Percentiles rank a stretch among this genome's conserved stretches.
Conservation (phyloP, 2,888 invertebrate genomes). For the Formica aserva region DNA sequence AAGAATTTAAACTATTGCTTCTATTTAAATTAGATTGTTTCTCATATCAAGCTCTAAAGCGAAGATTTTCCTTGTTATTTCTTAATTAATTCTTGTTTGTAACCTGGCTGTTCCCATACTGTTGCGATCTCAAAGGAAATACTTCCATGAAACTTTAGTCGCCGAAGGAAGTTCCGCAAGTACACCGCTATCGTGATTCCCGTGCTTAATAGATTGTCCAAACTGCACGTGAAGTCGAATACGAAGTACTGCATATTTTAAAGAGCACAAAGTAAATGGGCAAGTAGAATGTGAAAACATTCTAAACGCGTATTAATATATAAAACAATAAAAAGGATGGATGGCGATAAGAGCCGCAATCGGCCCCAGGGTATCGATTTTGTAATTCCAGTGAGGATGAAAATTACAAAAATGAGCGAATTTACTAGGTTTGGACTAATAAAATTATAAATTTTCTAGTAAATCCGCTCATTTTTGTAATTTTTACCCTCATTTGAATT, state of each 20-base stretch:
- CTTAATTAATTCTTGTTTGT: not conserved
- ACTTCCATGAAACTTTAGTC: slow-evolving; percentile 86
- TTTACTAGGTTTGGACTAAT: too few relatives aligned
- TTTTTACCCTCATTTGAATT: too few relatives aligned
- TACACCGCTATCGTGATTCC: slow-evolving; percentile 88
- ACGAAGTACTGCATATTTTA: slow-evolving; percentile 88
- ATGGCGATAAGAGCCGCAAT: too few relatives aligned
- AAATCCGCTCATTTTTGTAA: too few relatives aligned
- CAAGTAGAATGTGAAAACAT: not conserved
- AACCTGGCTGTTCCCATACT: slow-evolving; percentile 91
- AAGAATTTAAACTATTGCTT: not conserved
- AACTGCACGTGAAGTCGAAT: slow-evolving; percentile 88
- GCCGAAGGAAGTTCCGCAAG: slow-evolving; percentile 77
- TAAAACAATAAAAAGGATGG: not conserved
- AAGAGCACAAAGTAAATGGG: not conserved
- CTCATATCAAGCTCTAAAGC: not conserved
- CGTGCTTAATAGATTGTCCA: slow-evolving; percentile 88
- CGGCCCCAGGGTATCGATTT: too few relatives aligned
- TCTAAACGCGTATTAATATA: not conserved
- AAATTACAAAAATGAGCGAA: too few relatives aligned
- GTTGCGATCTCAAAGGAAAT: slow-evolving; percentile 89
- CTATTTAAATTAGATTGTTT: not conserved
- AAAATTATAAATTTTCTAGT: too few relatives aligned
- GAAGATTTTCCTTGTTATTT: not conserved
- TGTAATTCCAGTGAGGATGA: too few relatives aligned